Conservation (phyloP, 2,888 invertebrate genomes). For the Agrilus biguttatus region DNA sequence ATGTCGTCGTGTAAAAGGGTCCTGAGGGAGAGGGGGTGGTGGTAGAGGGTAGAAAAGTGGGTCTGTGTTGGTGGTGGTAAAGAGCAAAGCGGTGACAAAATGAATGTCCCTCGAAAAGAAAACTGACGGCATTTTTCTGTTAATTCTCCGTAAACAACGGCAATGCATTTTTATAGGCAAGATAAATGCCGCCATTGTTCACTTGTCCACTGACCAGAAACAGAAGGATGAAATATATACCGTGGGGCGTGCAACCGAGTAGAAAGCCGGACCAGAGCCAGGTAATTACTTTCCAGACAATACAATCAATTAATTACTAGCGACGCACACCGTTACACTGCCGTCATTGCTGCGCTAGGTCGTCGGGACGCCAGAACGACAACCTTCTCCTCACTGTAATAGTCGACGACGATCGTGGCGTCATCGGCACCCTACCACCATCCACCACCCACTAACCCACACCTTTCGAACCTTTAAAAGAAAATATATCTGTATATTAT, state of each 20-base stretch:
- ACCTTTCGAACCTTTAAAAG: no score
- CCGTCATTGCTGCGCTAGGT: constrained; percentile 11
- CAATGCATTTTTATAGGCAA: constrained; percentile 19
- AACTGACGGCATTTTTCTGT: no score
- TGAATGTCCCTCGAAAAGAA: no score
- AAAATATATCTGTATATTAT: no score
- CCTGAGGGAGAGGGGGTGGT: no score
- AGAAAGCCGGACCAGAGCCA: constrained; percentile 26
- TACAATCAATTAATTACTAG: constrained; percentile 35
- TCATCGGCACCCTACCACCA: no score
- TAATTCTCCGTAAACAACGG: constrained; percentile 10
- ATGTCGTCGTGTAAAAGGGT: no score
- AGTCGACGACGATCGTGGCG: no score
- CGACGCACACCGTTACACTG: constrained; percentile 24
- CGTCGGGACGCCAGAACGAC: constrained; percentile 19
- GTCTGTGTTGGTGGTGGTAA: no score
- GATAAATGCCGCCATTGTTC: constrained; percentile 21
- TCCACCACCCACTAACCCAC: no score
- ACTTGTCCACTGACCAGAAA: constrained; percentile 27
- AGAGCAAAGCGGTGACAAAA: no score
- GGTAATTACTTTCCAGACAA: constrained; percentile 36
- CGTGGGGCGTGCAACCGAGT: constrained; percentile 22
- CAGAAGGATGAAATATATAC: constrained; percentile 29
- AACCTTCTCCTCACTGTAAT: constrained; percentile 4
- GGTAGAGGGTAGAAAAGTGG: no score